Conservation (phyloP, 2,113 vertebrate species). For the Oostethus manadensis region DNA sequence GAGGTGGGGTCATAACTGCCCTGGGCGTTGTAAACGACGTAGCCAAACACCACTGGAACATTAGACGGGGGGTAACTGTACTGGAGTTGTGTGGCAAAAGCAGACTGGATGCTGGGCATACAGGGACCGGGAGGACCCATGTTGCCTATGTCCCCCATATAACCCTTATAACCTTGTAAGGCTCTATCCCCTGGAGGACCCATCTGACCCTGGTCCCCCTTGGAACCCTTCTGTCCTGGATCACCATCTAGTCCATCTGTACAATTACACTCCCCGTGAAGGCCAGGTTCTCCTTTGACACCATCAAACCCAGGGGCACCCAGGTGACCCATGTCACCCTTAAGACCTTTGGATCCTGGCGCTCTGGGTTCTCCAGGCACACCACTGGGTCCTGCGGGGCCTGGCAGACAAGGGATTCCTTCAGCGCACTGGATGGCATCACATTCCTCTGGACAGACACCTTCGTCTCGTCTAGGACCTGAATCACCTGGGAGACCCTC, state of each 20-base stretch:
- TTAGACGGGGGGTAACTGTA: conserved; percentile 38
- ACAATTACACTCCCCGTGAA: conserved; percentile 55
- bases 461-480: conserved; percentile 50
- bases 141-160: neutral
- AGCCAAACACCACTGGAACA: conserved; percentile 50
- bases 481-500: conserved; percentile 39
- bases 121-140: conserved; percentile 62
- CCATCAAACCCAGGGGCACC: conserved; percentile 49
- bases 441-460: conserved; percentile 58
- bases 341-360: conserved; percentile 37
- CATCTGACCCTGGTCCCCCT: conserved; percentile 25
- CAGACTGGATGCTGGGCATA: conserved; percentile 55
- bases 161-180: conserved; percentile 46
- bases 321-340: conserved; percentile 47
- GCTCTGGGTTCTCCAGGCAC: conserved; percentile 36
- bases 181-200: conserved; percentile 49
- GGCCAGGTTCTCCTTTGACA: conserved; percentile 57
- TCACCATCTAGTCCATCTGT: conserved; percentile 46
- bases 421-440: conserved; percentile 22
- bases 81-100: conserved; percentile 52
- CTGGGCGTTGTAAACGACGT: conserved; percentile 46
- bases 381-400: conserved; percentile 50
- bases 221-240: conserved; percentile 37
- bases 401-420: conserved; percentile 54
- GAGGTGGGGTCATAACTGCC: conserved; percentile 38